Base-by-base conservation (phyloP, 2,797 vertebrate genomes). In the Aldrovandia affinis region DNA sequence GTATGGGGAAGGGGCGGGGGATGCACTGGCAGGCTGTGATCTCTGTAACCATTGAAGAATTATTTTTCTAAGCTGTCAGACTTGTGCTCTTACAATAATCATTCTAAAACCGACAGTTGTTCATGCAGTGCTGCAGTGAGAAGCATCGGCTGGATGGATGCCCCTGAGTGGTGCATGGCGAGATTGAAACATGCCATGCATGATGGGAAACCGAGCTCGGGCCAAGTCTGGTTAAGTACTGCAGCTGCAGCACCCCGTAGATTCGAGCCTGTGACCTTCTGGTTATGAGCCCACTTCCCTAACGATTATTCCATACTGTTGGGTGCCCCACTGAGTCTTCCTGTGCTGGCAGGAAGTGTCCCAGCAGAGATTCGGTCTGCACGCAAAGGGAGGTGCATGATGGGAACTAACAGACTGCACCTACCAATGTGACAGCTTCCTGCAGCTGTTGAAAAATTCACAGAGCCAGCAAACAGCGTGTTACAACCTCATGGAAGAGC, bases 401-500 rank as follows among this genome's bases (percentile, higher is more conserved):
- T 65, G 61, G 61, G 61, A 65, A 65, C 61, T 30, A 65, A 30
- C 61, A 65, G n/a, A 30, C n/a, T 25, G 20, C n/a, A 65, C n/a
- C 61, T 28, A 65, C n/a, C 0, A 6, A 10, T 8, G 18, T 65
- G 61, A 65, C n/a, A 65, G 91, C 84, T 80, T 86, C 88, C 92
- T 95, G 94, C 94, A 95, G 95, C 95, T 96, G 94, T 94, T 93
- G 92, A 89, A 91, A 93, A 94, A 95, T 94, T 95, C 93, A 93
- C 93, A 94, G 93, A 93, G 92, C 93, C 94, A 95, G 93, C 92
- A 92, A 94, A 92, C 93, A 94, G 93, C 94, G 93, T 94, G 92
- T 95, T 94, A 95, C 95, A 95, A 94, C 94, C 94, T 94, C 93
- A 95, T 92, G 95, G 94, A 95, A 92, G 91, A 94, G 95, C 94